These are phyloP conservation scores for Seriola dumerili DNA, from an alignment of 2,113 vertebrate species.

Conservation along the genomic window DNA sequence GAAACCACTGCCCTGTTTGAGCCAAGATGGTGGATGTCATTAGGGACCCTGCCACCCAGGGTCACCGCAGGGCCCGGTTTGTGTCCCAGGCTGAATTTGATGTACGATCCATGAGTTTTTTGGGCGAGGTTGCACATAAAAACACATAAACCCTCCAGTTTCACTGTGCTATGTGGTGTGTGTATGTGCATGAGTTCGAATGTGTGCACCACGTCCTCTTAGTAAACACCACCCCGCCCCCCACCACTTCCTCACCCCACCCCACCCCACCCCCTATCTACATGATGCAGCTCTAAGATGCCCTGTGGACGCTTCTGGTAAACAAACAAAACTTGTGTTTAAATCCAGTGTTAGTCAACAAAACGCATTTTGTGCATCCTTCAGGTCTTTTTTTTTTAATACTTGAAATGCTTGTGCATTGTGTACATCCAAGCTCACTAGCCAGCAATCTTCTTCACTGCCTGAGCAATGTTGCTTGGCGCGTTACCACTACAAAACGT, in stretches of 20 bases:
- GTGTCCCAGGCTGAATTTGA: conserved; percentile 72
- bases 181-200: conserved; percentile 6
- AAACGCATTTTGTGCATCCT: not conserved
- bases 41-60: conserved; percentile 74
- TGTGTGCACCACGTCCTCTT: not conserved
- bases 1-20: conserved; percentile 60
- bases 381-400: too few relatives aligned
- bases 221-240: not conserved
- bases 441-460: not conserved
- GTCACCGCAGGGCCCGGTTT: conserved; percentile 66
- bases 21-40: conserved; percentile 76
- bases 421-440: not conserved
- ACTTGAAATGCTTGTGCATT: not conserved
- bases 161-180: not conserved
- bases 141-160: conserved; percentile 13
- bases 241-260: too few relatives aligned
- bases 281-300: conserved; percentile 8
- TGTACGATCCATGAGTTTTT: conserved; percentile 66
- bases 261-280: not conserved
- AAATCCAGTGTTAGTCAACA: not conserved
- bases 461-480: not conserved
- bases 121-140: conserved; percentile 48
- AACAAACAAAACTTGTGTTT: not conserved
- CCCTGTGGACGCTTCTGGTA: not conserved
- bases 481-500: not conserved